Conservation (phyloP, 2,888 invertebrate species). For the Leptinotarsa peninsularis region DNA sequence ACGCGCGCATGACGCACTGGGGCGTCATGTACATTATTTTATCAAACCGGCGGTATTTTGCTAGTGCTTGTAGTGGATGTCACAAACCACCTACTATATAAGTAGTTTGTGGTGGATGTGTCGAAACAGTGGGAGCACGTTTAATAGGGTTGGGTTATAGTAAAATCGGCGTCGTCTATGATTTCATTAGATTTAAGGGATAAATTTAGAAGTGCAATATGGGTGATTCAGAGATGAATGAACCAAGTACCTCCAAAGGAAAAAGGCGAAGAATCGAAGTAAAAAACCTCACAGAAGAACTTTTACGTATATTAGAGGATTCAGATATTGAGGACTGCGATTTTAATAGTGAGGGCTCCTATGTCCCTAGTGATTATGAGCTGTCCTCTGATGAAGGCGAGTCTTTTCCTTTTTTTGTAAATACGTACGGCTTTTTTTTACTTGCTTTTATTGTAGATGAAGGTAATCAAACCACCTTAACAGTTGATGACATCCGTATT, state of each 20-base stretch:
- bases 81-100: too few relatives aligned
- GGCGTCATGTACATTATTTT: background rate
- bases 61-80: background rate
- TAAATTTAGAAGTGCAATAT: slow-evolving; percentile 3
- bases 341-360: background rate
- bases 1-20: background rate
- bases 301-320: background rate
- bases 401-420: background rate
- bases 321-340: background rate
- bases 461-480: background rate
- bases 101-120: background rate
- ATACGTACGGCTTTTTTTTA: background rate
- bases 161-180: slow-evolving; percentile 12
- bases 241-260: slow-evolving; percentile 5
- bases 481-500: background rate
- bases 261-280: slow-evolving; percentile 15
- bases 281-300: slow-evolving; percentile 5
- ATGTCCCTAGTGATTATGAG: background rate
- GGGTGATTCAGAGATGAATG: slow-evolving; percentile 16
- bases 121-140: background rate
- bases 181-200: slow-evolving; percentile 18
- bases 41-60: slow-evolving; percentile 10
- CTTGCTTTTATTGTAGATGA: background rate
- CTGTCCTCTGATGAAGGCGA: background rate
- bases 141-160: slow-evolving; percentile 9